These are phyloP conservation scores for Pholis gunnellus DNA, from an alignment of 2,113 vertebrate species.

Conservation along the genomic window DNA sequence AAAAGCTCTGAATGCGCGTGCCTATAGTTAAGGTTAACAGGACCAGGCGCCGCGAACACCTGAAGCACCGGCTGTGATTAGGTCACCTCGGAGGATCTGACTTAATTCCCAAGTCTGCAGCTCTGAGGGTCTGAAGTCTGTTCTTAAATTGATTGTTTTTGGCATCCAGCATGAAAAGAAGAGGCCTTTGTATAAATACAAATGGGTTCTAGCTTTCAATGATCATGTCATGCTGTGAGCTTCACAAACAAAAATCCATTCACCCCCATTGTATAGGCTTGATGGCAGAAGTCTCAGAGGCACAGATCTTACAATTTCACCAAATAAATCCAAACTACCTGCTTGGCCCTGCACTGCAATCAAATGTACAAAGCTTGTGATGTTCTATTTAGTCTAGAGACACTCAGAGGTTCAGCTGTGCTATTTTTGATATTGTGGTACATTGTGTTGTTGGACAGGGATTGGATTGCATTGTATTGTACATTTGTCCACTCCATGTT, in stretches of 20 bases:
- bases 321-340: no score
- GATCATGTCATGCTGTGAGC: not conserved
- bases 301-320: not conserved
- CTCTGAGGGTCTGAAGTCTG: not conserved
- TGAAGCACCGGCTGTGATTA: no score
- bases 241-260: not conserved
- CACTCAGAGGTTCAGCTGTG: constrained; percentile 9
- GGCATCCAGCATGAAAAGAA: not conserved
- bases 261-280: not conserved
- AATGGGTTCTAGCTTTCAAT: not conserved
- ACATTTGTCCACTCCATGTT: not conserved
- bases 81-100: no score
- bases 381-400: constrained; percentile 10
- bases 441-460: not conserved
- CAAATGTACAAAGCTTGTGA: not conserved
- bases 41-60: no score
- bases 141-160: not conserved
- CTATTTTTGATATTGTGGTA: not conserved
- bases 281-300: not conserved
- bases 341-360: not conserved
- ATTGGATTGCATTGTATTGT: not conserved
- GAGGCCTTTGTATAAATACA: not conserved
- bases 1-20: no score
- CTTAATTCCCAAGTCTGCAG: not conserved
- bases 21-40: no score